A percentile compares a stretch with the other conserved stretches of the same genome.
phyloP scores from a whole-genome alignment of 2,888 invertebrate genomes.

The Heliconius cydno region DNA sequence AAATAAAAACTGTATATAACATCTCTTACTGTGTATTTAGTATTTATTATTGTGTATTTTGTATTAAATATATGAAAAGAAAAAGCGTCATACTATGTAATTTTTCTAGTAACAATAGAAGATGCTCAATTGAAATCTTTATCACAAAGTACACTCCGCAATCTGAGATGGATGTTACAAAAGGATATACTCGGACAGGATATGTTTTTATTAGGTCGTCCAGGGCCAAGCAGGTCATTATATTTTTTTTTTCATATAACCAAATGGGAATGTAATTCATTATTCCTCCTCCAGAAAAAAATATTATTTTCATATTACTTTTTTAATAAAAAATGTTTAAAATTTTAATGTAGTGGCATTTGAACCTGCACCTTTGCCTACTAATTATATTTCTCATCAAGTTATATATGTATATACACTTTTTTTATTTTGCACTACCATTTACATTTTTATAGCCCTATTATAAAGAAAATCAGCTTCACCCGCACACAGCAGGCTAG shows the following conservation, averaged over 20 bases:
- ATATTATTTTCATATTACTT: background rate
- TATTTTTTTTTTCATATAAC: background rate
- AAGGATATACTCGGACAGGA: slow-evolving; percentile 97
- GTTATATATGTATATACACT: no score
- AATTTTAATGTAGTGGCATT: no score
- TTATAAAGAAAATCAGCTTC: no score
- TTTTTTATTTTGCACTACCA: no score
- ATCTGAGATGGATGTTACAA: slow-evolving; percentile 98
- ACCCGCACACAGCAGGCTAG: no score
- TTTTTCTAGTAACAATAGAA: slow-evolving; percentile 71
- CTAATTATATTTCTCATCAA: no score
- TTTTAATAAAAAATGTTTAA: background rate
- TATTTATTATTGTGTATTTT: background rate
- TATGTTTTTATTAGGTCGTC: slow-evolving; percentile 96
- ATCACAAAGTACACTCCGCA: slow-evolving; percentile 89
- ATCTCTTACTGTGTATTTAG: no score
- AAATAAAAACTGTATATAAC: background rate
- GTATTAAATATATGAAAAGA: background rate
- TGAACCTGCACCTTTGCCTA: no score
- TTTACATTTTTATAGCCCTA: no score
- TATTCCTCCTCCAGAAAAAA: background rate
- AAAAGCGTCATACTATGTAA: background rate
- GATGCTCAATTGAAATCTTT: slow-evolving; percentile 82
- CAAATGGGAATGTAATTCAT: no score
- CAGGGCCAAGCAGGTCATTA: slow-evolving; percentile 87